These are phyloP conservation scores for Zaprionus ornatus DNA, from an alignment of 1,140 invertebrate species.

Conservation along the genomic window DNA sequence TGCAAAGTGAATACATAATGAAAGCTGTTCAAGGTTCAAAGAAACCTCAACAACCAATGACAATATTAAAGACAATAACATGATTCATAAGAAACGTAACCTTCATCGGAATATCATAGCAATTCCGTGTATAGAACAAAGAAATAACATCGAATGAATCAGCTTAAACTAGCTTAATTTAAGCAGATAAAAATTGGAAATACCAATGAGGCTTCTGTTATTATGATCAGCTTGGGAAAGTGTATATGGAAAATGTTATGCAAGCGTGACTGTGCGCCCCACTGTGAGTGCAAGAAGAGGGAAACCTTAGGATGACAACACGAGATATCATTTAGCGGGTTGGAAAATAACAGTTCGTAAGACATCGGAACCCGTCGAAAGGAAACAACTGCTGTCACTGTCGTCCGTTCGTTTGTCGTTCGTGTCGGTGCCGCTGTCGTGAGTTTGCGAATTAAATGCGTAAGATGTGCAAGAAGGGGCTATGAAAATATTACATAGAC, in stretches of 20 bases:
- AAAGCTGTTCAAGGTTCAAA: background rate
- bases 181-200: too few species aligned
- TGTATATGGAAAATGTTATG: too few species aligned
- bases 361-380: conserved; percentile 16
- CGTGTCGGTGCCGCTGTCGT: background rate
- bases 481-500: conserved; percentile 55
- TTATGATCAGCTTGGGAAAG: too few species aligned
- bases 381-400: conserved; percentile 16
- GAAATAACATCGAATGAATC: too few species aligned
- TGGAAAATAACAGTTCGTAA: conserved; percentile 29
- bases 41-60: background rate
- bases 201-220: too few species aligned
- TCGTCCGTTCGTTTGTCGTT: conserved; percentile 5
- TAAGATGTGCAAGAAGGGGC: conserved; percentile 16
- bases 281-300: background rate
- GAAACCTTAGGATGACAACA: conserved; percentile 50
- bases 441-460: conserved; percentile 48
- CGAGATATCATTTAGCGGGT: conserved; percentile 62
- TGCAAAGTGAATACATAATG: background rate
- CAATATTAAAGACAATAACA: background rate
- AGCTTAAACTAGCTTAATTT: too few species aligned
- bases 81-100: background rate
- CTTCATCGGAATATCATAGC: background rate
- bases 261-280: background rate
- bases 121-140: background rate